Base-by-base conservation (phyloP, 2,888 invertebrate genomes). In the Papilio gigon region DNA sequence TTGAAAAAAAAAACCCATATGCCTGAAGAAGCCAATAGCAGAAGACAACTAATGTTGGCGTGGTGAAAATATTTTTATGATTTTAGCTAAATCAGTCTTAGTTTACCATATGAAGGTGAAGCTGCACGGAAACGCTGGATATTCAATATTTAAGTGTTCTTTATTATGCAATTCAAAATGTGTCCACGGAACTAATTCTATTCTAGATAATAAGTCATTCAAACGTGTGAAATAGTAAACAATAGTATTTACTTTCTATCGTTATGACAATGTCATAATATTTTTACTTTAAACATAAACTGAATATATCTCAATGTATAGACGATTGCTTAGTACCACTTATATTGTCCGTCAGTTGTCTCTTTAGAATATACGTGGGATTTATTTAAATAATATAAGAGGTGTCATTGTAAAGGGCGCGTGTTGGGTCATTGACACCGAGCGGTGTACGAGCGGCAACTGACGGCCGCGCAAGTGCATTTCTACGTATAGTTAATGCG, bases 391-490 rank as follows among this genome's bases (percentile, higher is more conserved):
- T 65, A 63, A 63, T 33, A 61, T 30, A 61, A 67, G 61, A 71
- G 70, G 71, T 74, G 72, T 70, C 71, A 53, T 65, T 60, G 65
- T 22, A 62, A 66, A 72, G 73, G 73, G 73, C 73, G 71, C 73
- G 74, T 74, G 73, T 69, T 70, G 71, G 75, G 74, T 70, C 69
- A 70, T 44, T 70, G 69, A 70, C 69, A 35, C 61, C 33, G 14
- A 65, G 64, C 22, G 8, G 40, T 40, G 35, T 68, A 53, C 40
- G 65, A 58, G 63, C 63, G 44, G 60, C 42, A 61, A 62, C 64
- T 60, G 67, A 67, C 37, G 42, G 68, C 33, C 40, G 68, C 60
- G 64, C 69, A 70, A 65, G 65, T 58, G 62, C 61, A 69, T 65
- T 61, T 69, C 69, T 69, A 47, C 61, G 33, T 62, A 70, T 65